These are phyloP conservation scores for Pelecanus crispus DNA, from an alignment of 2,113 vertebrate genomes.

Conservation along the genomic window DNA sequence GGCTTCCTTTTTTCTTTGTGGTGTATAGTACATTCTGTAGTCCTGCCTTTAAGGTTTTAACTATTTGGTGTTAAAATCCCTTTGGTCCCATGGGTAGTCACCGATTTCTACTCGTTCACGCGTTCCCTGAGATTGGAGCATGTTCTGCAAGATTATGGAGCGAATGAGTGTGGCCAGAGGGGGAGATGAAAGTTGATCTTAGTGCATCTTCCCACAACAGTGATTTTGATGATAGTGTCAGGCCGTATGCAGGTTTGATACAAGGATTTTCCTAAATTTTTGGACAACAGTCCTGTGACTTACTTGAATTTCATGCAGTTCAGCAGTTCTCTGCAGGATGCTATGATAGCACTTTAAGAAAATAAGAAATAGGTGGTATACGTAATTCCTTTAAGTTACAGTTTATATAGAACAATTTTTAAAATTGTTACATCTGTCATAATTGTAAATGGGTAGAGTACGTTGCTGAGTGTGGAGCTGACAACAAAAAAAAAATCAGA, in stretches of 20 bases:
- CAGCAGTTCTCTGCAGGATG: background rate
- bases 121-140: background rate
- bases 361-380: slow-evolving; percentile 39
- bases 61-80: background rate
- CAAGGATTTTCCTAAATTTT: background rate
- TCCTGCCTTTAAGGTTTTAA: background rate
- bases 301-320: background rate
- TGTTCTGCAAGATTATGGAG: background rate
- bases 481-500: slow-evolving; percentile 24
- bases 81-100: background rate
- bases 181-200: background rate
- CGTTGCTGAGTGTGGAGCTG: slow-evolving; percentile 38
- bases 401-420: slow-evolving; percentile 58
- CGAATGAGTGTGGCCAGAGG: background rate
- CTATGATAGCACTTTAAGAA: slow-evolving; percentile 24
- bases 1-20: background rate
- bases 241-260: accelerated
- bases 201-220: background rate
- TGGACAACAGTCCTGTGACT: background rate
- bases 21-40: accelerated
- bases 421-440: slow-evolving; percentile 68
- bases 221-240: background rate
- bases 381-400: slow-evolving; percentile 51
- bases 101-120: accelerated
- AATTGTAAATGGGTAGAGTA: slow-evolving; percentile 49